Base-by-base conservation (phyloP, 2,888 invertebrate species). In the Xanthorhoe spadicearia region DNA sequence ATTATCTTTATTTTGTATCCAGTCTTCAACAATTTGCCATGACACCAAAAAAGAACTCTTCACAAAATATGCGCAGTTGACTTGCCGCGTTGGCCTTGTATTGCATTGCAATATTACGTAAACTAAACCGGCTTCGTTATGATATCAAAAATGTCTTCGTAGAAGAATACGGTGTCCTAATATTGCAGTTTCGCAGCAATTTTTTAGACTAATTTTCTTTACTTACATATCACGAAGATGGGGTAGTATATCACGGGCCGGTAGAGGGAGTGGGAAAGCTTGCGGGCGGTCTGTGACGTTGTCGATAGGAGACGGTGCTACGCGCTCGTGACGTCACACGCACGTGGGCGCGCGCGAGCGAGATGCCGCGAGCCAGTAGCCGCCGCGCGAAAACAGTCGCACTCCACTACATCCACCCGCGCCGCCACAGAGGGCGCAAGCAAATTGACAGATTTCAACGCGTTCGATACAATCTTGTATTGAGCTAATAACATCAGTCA, bases 401-500 rank as follows among this genome's bases (percentile, higher is more conserved):
- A 78, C 82, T 71, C 78, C 78, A 77, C 81, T 69, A 78, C 46
- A 51, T 52, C 64, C 77, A 60, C 72, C 73, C 74, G 69, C 75
- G 2, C 38, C 74, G 68, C 78, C 76, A 79, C 80, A 79, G 78
- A 83, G 86, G 85, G 87, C 80, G 88, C 87, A 84, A 87, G 85
- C 87, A 85, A 87, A 86, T 86, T 88, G 85, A 88, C 88, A 88
- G 87, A 86, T 87, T 85, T 87, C 84, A 83, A 83, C 86, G 81
- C 90, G 89, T 85, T 90, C 89, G 87, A 90, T 90, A 90, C 88
- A 81, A 89, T 89, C 89, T 89, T 82, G 86, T 85, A 87, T 86
- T 81, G 84, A 83, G 87, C 87, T 89, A 88, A 83, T 81, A 83
- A 74, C 72, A 78, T 64, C 48, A 59, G 54, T 60, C 51, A 18